Evolutionary conservation across 2,113 vertebrate species (phyloP).

Genomic region (Cinclus mexicanus): DNA sequence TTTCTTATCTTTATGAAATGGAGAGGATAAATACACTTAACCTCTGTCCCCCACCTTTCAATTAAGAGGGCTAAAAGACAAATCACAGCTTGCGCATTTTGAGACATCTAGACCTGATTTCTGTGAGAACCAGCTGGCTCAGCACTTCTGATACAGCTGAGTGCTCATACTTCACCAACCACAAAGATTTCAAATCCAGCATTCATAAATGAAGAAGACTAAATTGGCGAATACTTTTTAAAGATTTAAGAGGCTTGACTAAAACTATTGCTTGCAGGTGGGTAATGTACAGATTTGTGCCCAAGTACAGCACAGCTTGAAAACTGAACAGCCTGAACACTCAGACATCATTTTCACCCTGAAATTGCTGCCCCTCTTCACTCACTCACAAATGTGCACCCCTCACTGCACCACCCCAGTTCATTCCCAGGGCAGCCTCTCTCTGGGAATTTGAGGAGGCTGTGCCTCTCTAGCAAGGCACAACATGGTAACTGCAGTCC

Average conservation of each 20-base stretch:
- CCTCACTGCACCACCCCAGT: fast-evolving
- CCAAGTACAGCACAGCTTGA: background rate
- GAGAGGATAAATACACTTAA: constrained; percentile 18
- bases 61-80: background rate
- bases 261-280: background rate
- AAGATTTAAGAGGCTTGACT: background rate
- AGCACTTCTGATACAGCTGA: background rate
- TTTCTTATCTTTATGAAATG: background rate
- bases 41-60: background rate
- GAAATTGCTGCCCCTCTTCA: background rate
- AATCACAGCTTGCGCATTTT: background rate
- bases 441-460: background rate
- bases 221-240: background rate
- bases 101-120: background rate
- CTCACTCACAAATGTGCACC: background rate
- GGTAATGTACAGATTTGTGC: background rate
- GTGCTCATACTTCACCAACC: background rate
- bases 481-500: fast-evolving
- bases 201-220: background rate
- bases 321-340: background rate
- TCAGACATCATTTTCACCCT: background rate
- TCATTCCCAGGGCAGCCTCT: background rate
- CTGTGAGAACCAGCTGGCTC: background rate
- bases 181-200: background rate
- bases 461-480: background rate